Conservation (phyloP, 2,797 vertebrate species). For the Acanthornis magna region DNA sequence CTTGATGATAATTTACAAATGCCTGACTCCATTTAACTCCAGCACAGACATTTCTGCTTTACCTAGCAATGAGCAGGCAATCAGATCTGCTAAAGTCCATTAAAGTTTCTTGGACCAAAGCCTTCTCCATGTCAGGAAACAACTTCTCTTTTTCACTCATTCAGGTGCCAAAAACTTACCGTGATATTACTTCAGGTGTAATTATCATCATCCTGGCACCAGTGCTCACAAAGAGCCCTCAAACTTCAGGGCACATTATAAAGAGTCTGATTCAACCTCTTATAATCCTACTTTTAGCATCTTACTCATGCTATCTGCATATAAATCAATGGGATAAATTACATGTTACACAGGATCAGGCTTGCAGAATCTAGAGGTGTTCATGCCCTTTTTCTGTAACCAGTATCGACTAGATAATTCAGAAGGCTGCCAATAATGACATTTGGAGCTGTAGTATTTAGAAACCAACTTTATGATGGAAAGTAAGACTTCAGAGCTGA, state of each 20-base stretch:
- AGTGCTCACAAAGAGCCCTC: not conserved
- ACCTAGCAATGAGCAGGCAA: not conserved
- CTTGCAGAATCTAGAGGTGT: not conserved
- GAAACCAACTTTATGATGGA: not conserved
- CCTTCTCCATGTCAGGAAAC: not conserved
- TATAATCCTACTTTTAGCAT: not conserved
- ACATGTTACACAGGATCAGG: not conserved
- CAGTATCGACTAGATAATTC: not conserved
- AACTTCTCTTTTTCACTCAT: not conserved
- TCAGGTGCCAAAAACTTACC: not conserved
- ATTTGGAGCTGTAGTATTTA: not conserved
- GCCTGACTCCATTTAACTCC: not conserved
- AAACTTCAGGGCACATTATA: not conserved
- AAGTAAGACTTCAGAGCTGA: not conserved
- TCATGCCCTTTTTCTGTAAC: not conserved
- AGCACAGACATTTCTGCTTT: not conserved
- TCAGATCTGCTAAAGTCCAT: not conserved
- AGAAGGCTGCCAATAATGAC: not conserved
- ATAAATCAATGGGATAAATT: constrained; percentile 4
- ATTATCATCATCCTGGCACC: not conserved
- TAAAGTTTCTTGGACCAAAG: not conserved
- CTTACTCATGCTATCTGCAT: constrained; percentile 12
- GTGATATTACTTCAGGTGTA: not conserved
- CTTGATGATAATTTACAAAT: not conserved
- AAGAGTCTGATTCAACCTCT: constrained; percentile 23